Evolutionary conservation across 1,140 invertebrate genomes (phyloP).

Genomic region (Belonocnema kinseyi): DNA sequence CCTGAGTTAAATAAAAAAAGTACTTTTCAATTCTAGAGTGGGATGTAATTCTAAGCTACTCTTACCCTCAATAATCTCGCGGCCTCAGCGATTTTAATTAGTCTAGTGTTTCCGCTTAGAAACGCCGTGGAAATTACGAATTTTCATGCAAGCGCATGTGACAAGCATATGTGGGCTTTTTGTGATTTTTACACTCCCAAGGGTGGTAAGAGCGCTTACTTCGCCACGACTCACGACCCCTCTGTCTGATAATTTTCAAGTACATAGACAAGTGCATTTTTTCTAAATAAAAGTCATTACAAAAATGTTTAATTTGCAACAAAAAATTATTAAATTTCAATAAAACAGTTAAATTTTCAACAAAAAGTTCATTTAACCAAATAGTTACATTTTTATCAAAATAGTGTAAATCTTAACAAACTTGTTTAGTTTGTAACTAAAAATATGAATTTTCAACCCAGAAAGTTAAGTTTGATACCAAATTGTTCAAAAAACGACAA

Average conservation of each 20-base stretch:
- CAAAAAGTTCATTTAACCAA: too few species aligned
- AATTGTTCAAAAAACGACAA: too few species aligned
- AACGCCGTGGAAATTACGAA: background rate
- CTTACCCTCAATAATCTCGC: conserved; percentile 5
- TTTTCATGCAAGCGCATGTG: conserved; percentile 22
- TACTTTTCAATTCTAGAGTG: background rate
- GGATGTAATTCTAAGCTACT: background rate
- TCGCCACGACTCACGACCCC: conserved; percentile 8
- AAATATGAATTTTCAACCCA: too few species aligned
- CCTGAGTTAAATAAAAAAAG: background rate
- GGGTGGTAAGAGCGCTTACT: background rate
- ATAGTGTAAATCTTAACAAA: too few species aligned
- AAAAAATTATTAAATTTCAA: too few species aligned
- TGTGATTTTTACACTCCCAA: background rate
- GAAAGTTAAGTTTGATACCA: too few species aligned
- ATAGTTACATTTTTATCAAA: too few species aligned
- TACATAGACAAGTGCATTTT: background rate
- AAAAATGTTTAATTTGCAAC: too few species aligned
- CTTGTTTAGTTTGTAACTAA: too few species aligned
- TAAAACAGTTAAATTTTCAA: too few species aligned
- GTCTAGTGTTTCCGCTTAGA: conserved; percentile 19
- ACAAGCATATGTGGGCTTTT: conserved; percentile 19
- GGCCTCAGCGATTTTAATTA: conserved; percentile 5
- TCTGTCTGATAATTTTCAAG: background rate
- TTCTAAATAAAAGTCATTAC: background rate